A percentile compares a stretch with the other conserved stretches of the same genome.
phyloP scores from a whole-genome alignment of 2,113 vertebrate species.

The Acanthochromis polyacanthus region DNA sequence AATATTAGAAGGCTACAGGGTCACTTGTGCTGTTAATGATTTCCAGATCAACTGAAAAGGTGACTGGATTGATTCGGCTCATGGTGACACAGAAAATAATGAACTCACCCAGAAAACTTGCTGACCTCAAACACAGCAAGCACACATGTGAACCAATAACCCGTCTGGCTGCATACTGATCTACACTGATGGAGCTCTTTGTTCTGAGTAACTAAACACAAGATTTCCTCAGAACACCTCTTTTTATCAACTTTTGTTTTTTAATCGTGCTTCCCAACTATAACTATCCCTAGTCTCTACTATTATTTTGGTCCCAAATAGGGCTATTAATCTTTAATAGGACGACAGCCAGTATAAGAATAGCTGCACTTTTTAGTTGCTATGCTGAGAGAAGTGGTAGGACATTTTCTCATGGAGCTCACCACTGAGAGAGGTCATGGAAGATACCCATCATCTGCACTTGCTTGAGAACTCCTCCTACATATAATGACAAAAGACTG shows the following conservation, averaged over 20 bases:
- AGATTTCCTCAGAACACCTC: background rate
- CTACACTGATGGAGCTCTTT: slow-evolving; percentile 7
- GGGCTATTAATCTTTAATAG: slow-evolving; percentile 51
- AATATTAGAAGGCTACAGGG: too few species aligned
- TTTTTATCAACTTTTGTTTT: background rate
- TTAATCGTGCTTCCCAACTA: background rate
- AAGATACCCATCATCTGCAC: slow-evolving; percentile 40
- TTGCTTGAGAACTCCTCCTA: slow-evolving; percentile 14
- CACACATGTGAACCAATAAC: slow-evolving; percentile 3
- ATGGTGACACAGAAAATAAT: background rate
- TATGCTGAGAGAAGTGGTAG: slow-evolving; percentile 17
- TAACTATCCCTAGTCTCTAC: background rate
- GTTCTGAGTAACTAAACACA: background rate
- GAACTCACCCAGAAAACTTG: slow-evolving; percentile 9
- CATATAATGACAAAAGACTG: slow-evolving; percentile 28
- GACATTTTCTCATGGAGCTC: slow-evolving; percentile 65
- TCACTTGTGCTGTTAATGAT: too few species aligned
- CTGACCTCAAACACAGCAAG: slow-evolving; percentile 40
- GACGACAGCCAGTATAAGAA: slow-evolving; percentile 60
- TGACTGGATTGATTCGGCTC: background rate
- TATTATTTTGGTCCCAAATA: slow-evolving; percentile 33
- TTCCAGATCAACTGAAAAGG: too few species aligned
- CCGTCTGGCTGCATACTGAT: background rate
- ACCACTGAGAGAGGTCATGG: slow-evolving; percentile 40
- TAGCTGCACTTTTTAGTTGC: slow-evolving; percentile 57